Conservation (phyloP, 2,113 vertebrate genomes). For the Crotalus viridis region DNA sequence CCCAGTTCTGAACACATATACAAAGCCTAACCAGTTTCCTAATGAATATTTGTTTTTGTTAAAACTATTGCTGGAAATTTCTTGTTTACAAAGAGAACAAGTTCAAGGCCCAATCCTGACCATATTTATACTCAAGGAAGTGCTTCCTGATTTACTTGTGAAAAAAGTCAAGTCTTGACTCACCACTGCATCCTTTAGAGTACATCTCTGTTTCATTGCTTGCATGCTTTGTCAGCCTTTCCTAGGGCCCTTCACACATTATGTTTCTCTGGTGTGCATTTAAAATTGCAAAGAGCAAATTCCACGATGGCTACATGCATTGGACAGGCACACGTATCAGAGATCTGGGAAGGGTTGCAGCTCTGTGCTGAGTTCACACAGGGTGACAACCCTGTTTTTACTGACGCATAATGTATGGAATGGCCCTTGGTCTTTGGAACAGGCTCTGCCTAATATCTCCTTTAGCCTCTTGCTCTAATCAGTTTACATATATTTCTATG, state of each 20-base stretch:
- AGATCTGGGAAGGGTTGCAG: background rate
- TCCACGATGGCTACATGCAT: background rate
- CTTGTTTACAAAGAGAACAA: background rate
- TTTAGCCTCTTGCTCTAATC: conserved; percentile 34
- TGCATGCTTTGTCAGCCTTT: background rate
- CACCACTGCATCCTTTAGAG: background rate
- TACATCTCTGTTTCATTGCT: background rate
- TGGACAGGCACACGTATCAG: background rate
- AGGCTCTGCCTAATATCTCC: background rate
- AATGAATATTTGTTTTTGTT: background rate
- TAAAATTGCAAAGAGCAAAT: background rate
- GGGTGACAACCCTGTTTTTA: background rate
- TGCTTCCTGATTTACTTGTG: background rate
- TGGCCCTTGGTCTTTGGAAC: background rate
- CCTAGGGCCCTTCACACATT: background rate
- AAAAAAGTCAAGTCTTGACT: background rate
- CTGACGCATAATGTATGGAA: background rate
- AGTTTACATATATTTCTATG: conserved; percentile 67
- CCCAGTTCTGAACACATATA: background rate
- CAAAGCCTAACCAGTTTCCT: background rate
- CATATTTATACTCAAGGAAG: background rate
- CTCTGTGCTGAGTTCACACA: background rate
- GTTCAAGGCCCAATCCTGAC: background rate
- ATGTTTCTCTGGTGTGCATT: background rate
- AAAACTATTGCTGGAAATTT: background rate